A percentile compares a stretch with the other conserved stretches of the same genome.
phyloP scores from a whole-genome alignment of 2,797 vertebrate genomes.

The Poeciliopsis infans region DNA sequence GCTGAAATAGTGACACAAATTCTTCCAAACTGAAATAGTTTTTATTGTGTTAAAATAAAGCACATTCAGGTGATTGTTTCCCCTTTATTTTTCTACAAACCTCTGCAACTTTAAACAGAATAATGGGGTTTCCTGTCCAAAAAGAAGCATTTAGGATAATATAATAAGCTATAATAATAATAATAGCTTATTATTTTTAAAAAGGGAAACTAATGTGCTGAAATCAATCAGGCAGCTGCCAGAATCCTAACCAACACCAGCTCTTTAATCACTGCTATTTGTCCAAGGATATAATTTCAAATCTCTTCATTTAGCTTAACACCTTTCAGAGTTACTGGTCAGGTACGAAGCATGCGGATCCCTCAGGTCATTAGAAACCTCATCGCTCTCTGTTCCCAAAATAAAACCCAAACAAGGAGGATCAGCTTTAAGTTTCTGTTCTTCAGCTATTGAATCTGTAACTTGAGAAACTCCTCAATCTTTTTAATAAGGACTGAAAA shows the following conservation, averaged over 20 bases:
- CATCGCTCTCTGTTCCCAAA: neutral
- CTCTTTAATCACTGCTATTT: neutral
- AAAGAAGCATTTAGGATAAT: neutral
- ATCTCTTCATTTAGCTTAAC: neutral
- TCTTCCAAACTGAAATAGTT: neutral
- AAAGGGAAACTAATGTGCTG: neutral
- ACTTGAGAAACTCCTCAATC: neutral
- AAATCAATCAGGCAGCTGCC: neutral
- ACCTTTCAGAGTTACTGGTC: neutral
- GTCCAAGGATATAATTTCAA: neutral
- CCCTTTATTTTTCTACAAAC: neutral
- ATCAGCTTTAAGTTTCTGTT: neutral
- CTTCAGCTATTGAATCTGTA: neutral
- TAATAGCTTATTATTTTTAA: neutral
- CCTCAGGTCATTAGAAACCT: neutral
- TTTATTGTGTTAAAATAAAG: neutral
- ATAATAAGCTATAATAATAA: too few species aligned
- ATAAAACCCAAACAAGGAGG: neutral
- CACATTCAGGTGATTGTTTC: neutral
- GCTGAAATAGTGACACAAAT: neutral
- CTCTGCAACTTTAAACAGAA: neutral
- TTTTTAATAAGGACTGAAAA: neutral
- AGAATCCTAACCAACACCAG: neutral
- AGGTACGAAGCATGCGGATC: neutral
- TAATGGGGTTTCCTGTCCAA: neutral